A percentile compares a stretch with the other conserved stretches of the same genome.
phyloP scores from a whole-genome alignment of 2,113 vertebrate genomes.

The Hyperopisus bebe region DNA sequence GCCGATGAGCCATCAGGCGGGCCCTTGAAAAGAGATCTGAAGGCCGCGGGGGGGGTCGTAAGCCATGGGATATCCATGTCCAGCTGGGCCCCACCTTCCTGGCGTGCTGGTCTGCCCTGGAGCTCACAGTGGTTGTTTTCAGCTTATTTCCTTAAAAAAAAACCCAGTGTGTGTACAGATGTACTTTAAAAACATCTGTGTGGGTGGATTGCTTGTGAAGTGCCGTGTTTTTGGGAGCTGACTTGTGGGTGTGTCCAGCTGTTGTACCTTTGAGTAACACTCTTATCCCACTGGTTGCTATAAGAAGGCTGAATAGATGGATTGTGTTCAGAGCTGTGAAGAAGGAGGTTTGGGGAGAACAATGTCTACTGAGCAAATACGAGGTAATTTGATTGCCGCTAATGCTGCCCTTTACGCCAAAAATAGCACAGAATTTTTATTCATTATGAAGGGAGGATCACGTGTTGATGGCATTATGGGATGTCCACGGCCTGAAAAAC shows the following conservation, averaged over 20 bases:
- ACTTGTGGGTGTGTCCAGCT: not conserved
- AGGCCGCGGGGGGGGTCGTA: not conserved
- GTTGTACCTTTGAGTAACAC: not conserved
- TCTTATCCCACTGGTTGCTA: not conserved
- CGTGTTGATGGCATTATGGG: not conserved
- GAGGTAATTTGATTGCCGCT: not conserved
- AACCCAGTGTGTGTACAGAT: not conserved
- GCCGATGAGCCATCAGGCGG: not conserved
- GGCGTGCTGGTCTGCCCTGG: not conserved
- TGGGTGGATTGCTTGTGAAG: not conserved
- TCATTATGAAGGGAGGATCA: not conserved
- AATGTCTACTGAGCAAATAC: not conserved
- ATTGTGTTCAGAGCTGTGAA: not conserved
- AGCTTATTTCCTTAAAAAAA: not conserved
- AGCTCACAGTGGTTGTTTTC: not conserved
- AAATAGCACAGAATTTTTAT: not conserved
- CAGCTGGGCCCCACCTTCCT: not conserved
- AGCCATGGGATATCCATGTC: not conserved
- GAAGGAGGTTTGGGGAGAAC: not conserved
- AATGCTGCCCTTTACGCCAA: not conserved
- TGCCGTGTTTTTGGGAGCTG: not conserved
- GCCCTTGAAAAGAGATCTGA: slow-evolving; percentile 22
- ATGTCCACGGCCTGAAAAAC: not conserved
- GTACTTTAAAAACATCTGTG: slow-evolving; percentile 6
- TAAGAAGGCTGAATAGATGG: not conserved